These are phyloP conservation scores for Calycopis cecrops DNA, from an alignment of 1,140 invertebrate genomes.

Conservation along the genomic window DNA sequence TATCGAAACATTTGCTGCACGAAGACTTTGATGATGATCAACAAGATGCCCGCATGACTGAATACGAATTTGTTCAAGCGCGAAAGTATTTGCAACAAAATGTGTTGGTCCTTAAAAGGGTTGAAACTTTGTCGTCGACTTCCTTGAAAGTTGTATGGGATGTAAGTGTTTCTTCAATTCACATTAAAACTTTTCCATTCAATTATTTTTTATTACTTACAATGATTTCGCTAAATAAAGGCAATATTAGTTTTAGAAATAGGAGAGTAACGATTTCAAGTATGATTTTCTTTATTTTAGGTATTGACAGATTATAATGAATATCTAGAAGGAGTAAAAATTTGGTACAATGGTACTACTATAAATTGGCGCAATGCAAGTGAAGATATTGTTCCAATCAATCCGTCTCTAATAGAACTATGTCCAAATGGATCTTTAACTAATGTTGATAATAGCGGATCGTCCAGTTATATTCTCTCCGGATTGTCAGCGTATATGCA, in stretches of 20 bases:
- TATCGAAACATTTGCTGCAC: conserved; percentile 44
- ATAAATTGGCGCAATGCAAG: conserved; percentile 58
- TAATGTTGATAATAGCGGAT: conserved; percentile 80
- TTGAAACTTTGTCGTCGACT: conserved; percentile 86
- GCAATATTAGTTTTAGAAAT: no score
- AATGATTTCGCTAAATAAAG: no score
- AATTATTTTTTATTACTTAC: no score
- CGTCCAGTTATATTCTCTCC: conserved; percentile 74
- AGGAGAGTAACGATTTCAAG: no score
- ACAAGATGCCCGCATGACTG: conserved; percentile 80
- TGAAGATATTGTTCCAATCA: conserved; percentile 47
- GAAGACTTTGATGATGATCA: conserved; percentile 48
- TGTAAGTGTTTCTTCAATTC: conserved; percentile 73
- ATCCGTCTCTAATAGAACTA: conserved; percentile 39
- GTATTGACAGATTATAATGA: conserved; percentile 73
- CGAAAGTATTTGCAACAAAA: conserved; percentile 86
- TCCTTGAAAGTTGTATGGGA: conserved; percentile 91
- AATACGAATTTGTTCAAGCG: conserved; percentile 87
- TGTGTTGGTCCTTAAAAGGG: conserved; percentile 86
- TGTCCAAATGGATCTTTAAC: conserved; percentile 75
- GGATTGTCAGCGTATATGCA: conserved; percentile 81
- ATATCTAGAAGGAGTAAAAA: conserved; percentile 92
- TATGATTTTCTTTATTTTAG: conserved; percentile 30
- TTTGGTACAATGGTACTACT: conserved; percentile 82
- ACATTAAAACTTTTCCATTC: not conserved